Evolutionary conservation across 2,888 invertebrate species (phyloP).

Genomic region (Campoletis raptor): DNA sequence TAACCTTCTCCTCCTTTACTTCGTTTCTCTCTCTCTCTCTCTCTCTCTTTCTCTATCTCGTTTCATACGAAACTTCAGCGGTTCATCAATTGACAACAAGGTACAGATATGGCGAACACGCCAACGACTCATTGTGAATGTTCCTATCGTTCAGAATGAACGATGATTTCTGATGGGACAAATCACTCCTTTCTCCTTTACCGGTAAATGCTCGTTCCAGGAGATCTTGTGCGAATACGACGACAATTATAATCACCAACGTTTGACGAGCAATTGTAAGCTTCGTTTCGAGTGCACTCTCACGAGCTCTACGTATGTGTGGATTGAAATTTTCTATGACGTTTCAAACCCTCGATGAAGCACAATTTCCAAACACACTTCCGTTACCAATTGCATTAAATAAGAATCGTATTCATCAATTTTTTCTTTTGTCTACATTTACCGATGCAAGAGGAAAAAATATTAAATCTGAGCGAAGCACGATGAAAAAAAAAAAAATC

Average conservation of each 20-base stretch:
- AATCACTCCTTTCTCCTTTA: slow-evolving; percentile 2
- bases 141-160: slow-evolving; percentile 40
- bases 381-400: background rate
- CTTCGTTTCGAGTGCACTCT: slow-evolving; percentile 21
- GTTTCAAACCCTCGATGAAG: background rate
- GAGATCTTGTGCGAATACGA: slow-evolving; percentile 34
- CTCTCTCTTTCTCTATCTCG: slow-evolving; percentile 1
- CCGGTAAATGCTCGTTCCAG: slow-evolving; percentile 3
- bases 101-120: background rate
- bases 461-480: background rate
- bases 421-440: background rate
- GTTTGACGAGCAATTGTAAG: slow-evolving; percentile 64
- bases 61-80: background rate
- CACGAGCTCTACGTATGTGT: background rate
- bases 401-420: background rate
- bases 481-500: background rate
- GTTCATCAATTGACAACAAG: background rate
- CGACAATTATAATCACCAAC: slow-evolving; percentile 63
- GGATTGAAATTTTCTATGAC: background rate
- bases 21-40: background rate
- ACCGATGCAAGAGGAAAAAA: background rate
- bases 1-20: background rate
- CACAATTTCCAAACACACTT: background rate
- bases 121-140: background rate
- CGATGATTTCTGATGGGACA: slow-evolving; percentile 50